Base-by-base conservation (phyloP, 2,888 invertebrate genomes). In the Agrochola lychnidis region DNA sequence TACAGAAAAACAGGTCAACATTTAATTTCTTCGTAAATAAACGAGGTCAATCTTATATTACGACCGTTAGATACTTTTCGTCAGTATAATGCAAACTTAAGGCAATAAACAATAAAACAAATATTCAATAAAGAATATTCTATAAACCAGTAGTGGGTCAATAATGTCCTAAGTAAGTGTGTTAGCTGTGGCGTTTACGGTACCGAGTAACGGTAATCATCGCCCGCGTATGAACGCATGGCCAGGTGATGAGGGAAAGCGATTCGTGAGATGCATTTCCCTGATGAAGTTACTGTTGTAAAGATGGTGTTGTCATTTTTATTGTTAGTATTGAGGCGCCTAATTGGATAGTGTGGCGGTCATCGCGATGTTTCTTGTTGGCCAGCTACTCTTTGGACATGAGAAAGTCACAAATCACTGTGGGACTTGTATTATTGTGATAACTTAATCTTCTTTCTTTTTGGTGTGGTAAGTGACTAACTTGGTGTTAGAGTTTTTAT, bases 161-260 rank as follows among this genome's bases (percentile, higher is more conserved):
- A 80, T 72, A 74, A 78, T 78, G 74, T 83, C 87, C 80, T 83
- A 64, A 64, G 82, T 88, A 88, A 81, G 87, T 88, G 67, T 85
- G 87, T 72, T 88, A 82, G 82, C 70, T 68, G 63, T 51, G 51
- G 42, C 19, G 67, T 78, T 85, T 89, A 91, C 91, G 85, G 91
- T 92, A 89, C 80, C 78, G 79, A 59, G 70, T 92, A 92, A 92
- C 92, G 92, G 92, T 88, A 36, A 57, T 40, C 56, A 16, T 63
- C 73, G 83, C 66, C 68, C 45, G 74, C 66, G 71, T 69, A 76
- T 56, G 70, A 19, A 19, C 3, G 36, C 59, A 36, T 61, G 57
- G 70, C 66, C 77, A 75, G 19, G 48, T 67, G 68, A 73, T 61
- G 69, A 71, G 82, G 64, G 72, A 68, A 56, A 82, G 82, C 83